Conservation (phyloP, 2,888 invertebrate genomes). For the Drosophila mercatorum region DNA sequence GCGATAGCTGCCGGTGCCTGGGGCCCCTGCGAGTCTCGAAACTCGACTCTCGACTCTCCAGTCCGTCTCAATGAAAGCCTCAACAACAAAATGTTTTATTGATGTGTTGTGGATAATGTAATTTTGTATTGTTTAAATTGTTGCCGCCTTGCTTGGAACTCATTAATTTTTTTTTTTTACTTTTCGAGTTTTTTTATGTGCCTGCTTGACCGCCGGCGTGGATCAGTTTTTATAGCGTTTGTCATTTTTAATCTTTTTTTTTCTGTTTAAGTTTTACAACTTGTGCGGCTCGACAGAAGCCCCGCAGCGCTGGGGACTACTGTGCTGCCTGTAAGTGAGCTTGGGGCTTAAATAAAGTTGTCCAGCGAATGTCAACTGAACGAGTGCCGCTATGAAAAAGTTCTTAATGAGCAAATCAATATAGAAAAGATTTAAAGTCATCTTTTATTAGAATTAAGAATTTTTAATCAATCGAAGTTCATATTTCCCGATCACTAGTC, state of each 20-base stretch:
- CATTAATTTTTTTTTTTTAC: conserved; percentile 12
- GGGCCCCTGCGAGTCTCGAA: conserved; percentile 24
- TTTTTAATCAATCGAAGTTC: not conserved
- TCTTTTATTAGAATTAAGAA: not conserved
- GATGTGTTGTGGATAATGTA: conserved; percentile 57
- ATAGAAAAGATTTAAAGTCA: not conserved
- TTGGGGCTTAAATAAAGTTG: conserved; percentile 13
- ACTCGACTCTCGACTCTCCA: conserved; percentile 14
- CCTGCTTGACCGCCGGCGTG: conserved; percentile 45
- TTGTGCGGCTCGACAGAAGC: conserved; percentile 1
- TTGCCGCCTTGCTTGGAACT: conserved; percentile 35
- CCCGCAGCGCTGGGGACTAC: conserved; percentile 47
- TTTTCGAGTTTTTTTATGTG: conserved; percentile 21
- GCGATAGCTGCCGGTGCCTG: conserved; percentile 35
- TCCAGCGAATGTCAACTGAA: not conserved
- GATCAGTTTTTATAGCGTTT: conserved; percentile 30
- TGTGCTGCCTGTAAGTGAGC: conserved; percentile 25
- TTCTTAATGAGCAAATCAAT: not conserved
- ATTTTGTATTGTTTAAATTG: conserved; percentile 51
- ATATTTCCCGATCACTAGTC: not conserved
- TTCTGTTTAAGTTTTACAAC: conserved; percentile 15
- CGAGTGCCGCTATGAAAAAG: not conserved
- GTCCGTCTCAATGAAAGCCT: conserved; percentile 40
- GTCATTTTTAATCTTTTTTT: conserved; percentile 34
- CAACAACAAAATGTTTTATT: conserved; percentile 51